These are phyloP conservation scores for Pygoscelis antarcticus DNA, from an alignment of 2,113 vertebrate genomes.

Conservation along the genomic window DNA sequence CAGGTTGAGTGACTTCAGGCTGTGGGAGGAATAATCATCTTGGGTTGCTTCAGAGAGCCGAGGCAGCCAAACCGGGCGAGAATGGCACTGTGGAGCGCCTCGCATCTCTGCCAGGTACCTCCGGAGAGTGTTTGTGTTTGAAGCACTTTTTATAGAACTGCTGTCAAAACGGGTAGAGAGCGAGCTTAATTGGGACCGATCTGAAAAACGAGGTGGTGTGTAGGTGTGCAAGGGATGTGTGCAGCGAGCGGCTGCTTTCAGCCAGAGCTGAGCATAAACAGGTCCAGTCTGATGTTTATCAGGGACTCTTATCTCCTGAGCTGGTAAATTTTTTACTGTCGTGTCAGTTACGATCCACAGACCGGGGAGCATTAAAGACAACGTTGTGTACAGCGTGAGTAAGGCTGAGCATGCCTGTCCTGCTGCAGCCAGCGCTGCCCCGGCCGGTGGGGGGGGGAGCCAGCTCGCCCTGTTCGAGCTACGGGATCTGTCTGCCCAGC, in stretches of 20 bases:
- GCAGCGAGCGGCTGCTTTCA: background rate
- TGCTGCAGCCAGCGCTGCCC: background rate
- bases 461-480: background rate
- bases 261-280: background rate
- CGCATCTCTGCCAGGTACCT: background rate
- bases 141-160: background rate
- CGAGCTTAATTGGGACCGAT: background rate
- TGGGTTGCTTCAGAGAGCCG: slow-evolving; percentile 1
- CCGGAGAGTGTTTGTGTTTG: background rate
- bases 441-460: background rate
- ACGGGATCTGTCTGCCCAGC: background rate
- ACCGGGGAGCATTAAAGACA: background rate
- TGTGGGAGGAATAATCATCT: slow-evolving; percentile 57
- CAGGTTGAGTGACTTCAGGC: slow-evolving; percentile 51
- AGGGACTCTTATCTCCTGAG: background rate
- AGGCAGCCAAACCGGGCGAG: slow-evolving; percentile 15
- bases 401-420: background rate
- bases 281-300: background rate
- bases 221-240: background rate
- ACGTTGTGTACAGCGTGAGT: rapidly evolving
- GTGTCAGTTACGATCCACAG: background rate
- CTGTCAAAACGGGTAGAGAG: background rate
- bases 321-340: background rate
- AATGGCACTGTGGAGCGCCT: background rate
- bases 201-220: background rate